Conservation (phyloP, 1,140 invertebrate species). For the Asbolus verrucosus region DNA sequence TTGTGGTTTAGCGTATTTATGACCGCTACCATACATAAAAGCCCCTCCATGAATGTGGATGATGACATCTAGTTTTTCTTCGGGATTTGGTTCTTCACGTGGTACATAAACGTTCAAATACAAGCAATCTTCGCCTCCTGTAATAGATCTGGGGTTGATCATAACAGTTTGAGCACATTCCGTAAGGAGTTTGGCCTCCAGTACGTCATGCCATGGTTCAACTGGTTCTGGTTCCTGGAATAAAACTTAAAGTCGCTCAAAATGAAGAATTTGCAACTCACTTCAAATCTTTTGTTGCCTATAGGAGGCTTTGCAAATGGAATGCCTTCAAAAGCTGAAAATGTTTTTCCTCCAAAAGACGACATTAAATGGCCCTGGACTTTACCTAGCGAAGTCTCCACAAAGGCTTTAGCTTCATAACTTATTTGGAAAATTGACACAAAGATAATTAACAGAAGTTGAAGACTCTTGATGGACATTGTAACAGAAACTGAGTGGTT, state of each 20-base stretch:
- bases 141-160: not conserved
- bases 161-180: constrained; percentile 39
- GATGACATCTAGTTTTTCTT: constrained; percentile 67
- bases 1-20: constrained; percentile 67
- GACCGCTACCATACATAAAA: constrained; percentile 70
- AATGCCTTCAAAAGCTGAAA: constrained; percentile 71
- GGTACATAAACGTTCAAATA: constrained; percentile 67
- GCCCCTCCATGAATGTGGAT: constrained; percentile 72
- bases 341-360: constrained; percentile 63
- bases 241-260: too few relatives aligned
- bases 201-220: constrained; percentile 52
- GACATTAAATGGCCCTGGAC: constrained; percentile 30
- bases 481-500: too few relatives aligned
- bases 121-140: constrained; percentile 69
- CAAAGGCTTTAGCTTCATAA: not conserved
- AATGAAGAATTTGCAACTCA: constrained; percentile 49
- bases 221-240: constrained; percentile 44
- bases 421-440: not conserved
- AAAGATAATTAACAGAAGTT: not conserved
- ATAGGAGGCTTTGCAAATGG: constrained; percentile 73
- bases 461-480: too few relatives aligned
- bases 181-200: constrained; percentile 41
- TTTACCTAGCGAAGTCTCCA: constrained; percentile 24
- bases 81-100: constrained; percentile 59
- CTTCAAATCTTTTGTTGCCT: constrained; percentile 69